Percentiles rank a stretch among this genome's conserved stretches.
Evolutionary conservation across 2,888 invertebrate species (phyloP).

Genomic region (Muschampia plurimacula): DNA sequence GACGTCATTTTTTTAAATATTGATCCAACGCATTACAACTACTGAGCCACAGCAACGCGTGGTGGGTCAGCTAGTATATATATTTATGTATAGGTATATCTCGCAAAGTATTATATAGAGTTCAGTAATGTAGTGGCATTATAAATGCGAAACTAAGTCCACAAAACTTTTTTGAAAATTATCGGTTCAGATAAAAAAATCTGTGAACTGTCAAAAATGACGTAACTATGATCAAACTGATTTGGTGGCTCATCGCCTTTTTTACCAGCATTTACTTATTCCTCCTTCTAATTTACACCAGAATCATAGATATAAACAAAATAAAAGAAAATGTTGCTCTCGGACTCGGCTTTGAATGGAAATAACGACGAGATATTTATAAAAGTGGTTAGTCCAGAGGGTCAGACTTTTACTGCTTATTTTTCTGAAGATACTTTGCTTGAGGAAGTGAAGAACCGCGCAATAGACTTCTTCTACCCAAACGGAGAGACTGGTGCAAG

Average conservation of each 20-base stretch:
- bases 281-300: slow-evolving; percentile 53
- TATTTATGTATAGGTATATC: no score
- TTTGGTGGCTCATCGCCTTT: slow-evolving; percentile 57
- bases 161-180: neutral
- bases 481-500: slow-evolving; percentile 68
- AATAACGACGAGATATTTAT: slow-evolving; percentile 65
- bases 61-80: no score
- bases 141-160: neutral
- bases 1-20: no score
- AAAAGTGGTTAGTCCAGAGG: slow-evolving; percentile 75
- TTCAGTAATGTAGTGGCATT: no score
- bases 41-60: no score
- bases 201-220: slow-evolving; percentile 44
- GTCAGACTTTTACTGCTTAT: slow-evolving; percentile 65
- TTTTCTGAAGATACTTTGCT: slow-evolving; percentile 72
- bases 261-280: slow-evolving; percentile 62
- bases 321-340: slow-evolving; percentile 62
- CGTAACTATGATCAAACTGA: slow-evolving; percentile 62
- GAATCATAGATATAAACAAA: slow-evolving; percentile 45
- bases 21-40: no score
- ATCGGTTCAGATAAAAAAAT: neutral
- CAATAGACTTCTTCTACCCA: slow-evolving; percentile 74
- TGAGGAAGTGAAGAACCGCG: slow-evolving; percentile 74
- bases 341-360: slow-evolving; percentile 62
- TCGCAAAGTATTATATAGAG: no score